A percentile compares a stretch with the other conserved stretches of the same genome.
Conservation (phyloP, 2,888 invertebrate genomes). For the Tiliacea citrago region DNA sequence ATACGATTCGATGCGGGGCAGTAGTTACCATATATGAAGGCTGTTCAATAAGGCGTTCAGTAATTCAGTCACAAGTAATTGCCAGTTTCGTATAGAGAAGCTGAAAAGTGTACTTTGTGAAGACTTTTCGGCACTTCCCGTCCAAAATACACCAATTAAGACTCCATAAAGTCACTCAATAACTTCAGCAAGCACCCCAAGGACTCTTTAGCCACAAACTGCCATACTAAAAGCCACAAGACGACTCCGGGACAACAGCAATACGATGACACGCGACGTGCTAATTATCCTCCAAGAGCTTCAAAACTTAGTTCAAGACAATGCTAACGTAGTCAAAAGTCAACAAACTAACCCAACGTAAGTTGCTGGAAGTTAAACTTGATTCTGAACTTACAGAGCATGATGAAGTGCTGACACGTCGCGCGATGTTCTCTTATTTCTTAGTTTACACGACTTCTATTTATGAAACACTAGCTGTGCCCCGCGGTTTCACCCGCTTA, state of each 20-base stretch:
- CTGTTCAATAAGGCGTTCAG: neutral
- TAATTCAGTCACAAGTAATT: neutral
- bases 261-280: slow-evolving; percentile 28
- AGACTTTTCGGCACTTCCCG: neutral
- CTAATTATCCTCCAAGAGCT: slow-evolving; percentile 36
- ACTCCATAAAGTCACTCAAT: neutral
- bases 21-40: neutral
- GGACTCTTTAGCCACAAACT: neutral
- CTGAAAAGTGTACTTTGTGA: neutral
- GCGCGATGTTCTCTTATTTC: neutral
- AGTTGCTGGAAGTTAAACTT: slow-evolving; percentile 37
- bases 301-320: slow-evolving; percentile 38
- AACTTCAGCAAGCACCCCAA: neutral
- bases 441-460: neutral
- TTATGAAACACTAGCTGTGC: neutral
- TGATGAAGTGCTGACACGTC: slow-evolving; percentile 14
- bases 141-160: neutral
- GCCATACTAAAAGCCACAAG: neutral
- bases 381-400: slow-evolving; percentile 18
- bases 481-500: too few relatives aligned
- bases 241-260: slow-evolving; percentile 1
- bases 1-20: neutral
- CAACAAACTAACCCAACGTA: slow-evolving; percentile 29
- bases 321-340: slow-evolving; percentile 36
- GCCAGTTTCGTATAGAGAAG: neutral